These are phyloP conservation scores for Heloderma charlesbogerti DNA, from an alignment of 2,113 vertebrate genomes.

Conservation along the genomic window DNA sequence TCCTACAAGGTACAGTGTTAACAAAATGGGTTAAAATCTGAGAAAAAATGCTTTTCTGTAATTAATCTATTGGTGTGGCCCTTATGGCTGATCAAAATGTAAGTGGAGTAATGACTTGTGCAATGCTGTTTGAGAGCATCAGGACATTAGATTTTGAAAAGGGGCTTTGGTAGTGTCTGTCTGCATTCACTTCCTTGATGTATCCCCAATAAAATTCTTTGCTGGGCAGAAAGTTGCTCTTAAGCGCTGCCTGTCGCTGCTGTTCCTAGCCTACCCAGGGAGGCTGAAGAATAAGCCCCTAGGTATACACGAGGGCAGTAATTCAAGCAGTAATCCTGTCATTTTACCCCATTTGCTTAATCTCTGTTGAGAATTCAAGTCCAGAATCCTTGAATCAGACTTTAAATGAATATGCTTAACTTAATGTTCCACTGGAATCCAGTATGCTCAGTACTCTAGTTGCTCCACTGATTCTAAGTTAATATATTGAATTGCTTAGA, in stretches of 20 bases:
- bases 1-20: background rate
- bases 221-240: background rate
- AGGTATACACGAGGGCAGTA: background rate
- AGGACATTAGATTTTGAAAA: background rate
- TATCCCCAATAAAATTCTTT: background rate
- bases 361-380: constrained; percentile 21
- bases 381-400: constrained; percentile 9
- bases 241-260: background rate
- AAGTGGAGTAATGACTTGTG: background rate
- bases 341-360: background rate
- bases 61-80: background rate
- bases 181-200: background rate
- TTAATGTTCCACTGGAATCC: constrained; percentile 17
- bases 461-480: constrained; percentile 22
- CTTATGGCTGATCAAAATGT: background rate
- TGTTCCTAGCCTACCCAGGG: background rate
- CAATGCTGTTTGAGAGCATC: background rate
- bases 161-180: background rate
- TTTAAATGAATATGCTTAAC: background rate
- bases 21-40: background rate
- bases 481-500: background rate
- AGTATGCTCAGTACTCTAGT: background rate
- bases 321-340: background rate
- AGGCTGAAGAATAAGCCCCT: background rate
- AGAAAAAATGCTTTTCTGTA: background rate